Conservation (phyloP, 2,113 vertebrate genomes). For the Leuciscus idus region DNA sequence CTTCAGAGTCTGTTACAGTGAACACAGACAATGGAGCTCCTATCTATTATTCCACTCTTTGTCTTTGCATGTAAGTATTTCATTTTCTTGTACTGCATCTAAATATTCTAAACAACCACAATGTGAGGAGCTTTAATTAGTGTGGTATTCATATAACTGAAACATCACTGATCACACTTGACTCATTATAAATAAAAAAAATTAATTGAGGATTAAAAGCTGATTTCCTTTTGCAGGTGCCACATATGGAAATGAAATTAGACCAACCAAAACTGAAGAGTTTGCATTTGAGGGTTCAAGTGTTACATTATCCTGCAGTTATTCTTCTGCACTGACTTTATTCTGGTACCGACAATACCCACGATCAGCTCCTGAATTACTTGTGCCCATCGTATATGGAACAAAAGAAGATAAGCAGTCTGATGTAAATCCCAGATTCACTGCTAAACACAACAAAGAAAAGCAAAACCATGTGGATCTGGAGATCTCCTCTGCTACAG, state of each 20-base stretch:
- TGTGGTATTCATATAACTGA: not conserved
- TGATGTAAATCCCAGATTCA: slow-evolving; percentile 13
- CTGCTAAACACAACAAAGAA: slow-evolving; percentile 10
- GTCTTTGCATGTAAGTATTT: not conserved
- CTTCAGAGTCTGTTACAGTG: not conserved
- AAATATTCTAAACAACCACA: not conserved
- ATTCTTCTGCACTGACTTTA: not conserved
- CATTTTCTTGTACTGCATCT: not conserved
- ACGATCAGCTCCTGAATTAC: slow-evolving; percentile 29
- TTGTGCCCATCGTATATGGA: not conserved
- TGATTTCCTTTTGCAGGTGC: not conserved
- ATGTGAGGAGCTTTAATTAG: not conserved
- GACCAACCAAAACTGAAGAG: not conserved
- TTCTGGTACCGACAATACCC: slow-evolving; percentile 43
- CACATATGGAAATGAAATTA: not conserved
- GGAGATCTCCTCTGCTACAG: slow-evolving; percentile 38
- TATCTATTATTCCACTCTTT: not conserved
- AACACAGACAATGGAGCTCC: not conserved
- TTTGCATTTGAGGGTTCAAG: not conserved
- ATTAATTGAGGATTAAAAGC: not conserved
- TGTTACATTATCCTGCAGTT: slow-evolving; percentile 17
- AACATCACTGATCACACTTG: not conserved
- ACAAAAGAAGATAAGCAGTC: not conserved
- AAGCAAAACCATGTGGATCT: slow-evolving; percentile 15
- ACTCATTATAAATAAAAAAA: not conserved